Evolutionary conservation across 2,888 invertebrate species (phyloP).

Genomic region (Drosophila picticornis): DNA sequence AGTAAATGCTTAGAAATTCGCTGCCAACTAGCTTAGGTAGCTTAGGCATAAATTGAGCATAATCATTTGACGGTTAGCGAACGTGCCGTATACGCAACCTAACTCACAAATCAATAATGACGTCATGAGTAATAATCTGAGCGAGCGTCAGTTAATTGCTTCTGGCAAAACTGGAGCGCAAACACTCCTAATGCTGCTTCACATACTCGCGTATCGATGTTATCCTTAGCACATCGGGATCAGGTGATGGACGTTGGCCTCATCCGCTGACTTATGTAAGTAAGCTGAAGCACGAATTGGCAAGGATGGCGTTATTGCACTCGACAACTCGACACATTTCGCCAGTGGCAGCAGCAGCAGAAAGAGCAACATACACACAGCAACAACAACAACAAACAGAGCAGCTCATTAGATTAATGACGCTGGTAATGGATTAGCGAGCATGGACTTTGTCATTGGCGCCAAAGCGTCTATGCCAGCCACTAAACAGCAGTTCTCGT

Average conservation of each 20-base stretch:
- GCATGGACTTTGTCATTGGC: constrained; percentile 63
- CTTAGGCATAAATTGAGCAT: neutral
- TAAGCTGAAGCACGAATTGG: constrained; percentile 53
- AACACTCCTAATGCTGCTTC: neutral
- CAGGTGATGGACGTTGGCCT: constrained; percentile 62
- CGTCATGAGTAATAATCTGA: constrained; percentile 30
- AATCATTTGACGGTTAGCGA: constrained; percentile 14
- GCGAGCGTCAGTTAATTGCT: constrained; percentile 51
- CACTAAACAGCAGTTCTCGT: constrained; percentile 63
- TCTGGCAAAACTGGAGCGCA: constrained; percentile 18
- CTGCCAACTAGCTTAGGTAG: neutral
- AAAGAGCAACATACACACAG: constrained; percentile 12
- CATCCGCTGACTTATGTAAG: constrained; percentile 64
- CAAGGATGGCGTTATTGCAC: constrained; percentile 26
- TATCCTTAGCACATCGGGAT: constrained; percentile 56
- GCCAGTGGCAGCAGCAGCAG: constrained; percentile 37
- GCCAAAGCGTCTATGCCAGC: constrained; percentile 59
- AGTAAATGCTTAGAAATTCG: neutral
- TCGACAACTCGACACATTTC: constrained; percentile 53
- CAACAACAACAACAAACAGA: constrained; percentile 36
- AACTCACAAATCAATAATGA: constrained; percentile 41
- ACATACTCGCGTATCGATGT: constrained; percentile 40
- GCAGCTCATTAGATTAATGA: constrained; percentile 80
- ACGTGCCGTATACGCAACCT: constrained; percentile 44
- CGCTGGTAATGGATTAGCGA: constrained; percentile 79